Percentiles rank a stretch among this genome's conserved stretches.
Evolutionary conservation across 2,113 vertebrate genomes (phyloP).

Genomic region (Poeciliopsis retropinna): DNA sequence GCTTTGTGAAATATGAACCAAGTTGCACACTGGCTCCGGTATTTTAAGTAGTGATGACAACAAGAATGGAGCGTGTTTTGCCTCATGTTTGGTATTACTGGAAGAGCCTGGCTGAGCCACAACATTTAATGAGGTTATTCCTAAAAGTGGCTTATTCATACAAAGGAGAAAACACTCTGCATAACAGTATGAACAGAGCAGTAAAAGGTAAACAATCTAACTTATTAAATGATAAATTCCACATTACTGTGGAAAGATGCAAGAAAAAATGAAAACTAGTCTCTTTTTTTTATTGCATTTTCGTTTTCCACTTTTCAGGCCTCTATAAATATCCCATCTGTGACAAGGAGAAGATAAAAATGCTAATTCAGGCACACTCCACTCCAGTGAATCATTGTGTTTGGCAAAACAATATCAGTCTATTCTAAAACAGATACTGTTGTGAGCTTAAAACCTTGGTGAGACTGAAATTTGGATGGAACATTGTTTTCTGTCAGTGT

Average conservation of each 20-base stretch:
- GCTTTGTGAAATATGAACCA: slow-evolving; percentile 54
- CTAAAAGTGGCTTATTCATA: slow-evolving; percentile 53
- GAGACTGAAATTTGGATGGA: slow-evolving; percentile 12
- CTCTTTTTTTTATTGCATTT: neutral
- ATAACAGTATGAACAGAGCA: slow-evolving; percentile 27
- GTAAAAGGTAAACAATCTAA: slow-evolving; percentile 1
- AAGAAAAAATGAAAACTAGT: neutral
- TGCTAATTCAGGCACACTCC: neutral
- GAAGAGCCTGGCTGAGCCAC: slow-evolving; percentile 26
- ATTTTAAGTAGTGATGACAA: slow-evolving; percentile 62
- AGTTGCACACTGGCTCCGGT: slow-evolving; percentile 46
- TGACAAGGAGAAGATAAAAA: slow-evolving; percentile 2
- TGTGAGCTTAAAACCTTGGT: neutral
- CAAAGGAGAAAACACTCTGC: slow-evolving; percentile 37
- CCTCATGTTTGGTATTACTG: slow-evolving; percentile 51
- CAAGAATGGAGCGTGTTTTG: slow-evolving; percentile 47
- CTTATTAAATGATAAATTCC: neutral
- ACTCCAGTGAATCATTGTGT: slow-evolving; percentile 14
- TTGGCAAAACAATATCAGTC: slow-evolving; percentile 18
- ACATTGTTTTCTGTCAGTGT: slow-evolving; percentile 6
- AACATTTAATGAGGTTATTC: slow-evolving; percentile 39
- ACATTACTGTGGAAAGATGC: neutral
- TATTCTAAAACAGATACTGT: slow-evolving; percentile 28
- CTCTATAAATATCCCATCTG: slow-evolving; percentile 6
- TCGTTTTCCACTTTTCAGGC: neutral